Evolutionary conservation across 2,888 invertebrate genomes (phyloP), one percentile per base, ranked within the genome.

Genomic region (Myopa tessellatipennis): DNA sequence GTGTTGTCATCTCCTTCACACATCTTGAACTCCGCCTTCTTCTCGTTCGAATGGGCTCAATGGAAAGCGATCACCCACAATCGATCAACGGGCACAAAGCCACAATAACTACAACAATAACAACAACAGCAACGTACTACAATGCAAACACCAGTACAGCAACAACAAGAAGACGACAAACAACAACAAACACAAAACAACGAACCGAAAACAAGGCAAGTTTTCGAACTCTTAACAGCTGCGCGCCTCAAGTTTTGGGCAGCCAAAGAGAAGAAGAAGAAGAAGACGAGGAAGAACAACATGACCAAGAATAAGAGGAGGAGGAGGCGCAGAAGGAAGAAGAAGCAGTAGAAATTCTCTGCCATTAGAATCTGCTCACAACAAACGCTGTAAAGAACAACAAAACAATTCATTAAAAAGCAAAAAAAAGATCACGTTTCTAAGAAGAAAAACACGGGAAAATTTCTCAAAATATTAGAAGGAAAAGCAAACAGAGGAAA

Each of bases 401-500:
- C 68, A 38, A 77, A 67, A 45, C 36, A 36, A 72, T 65, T 67
- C 45, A 16, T 80, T 84, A 84, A 87, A 86, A 87, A 85, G 85
- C 85, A 87, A 85, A 87, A 87, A 55, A n/a, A 83, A 82, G 87
- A 87, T 87, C 87, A 87, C 87, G 87, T 87, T 87, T 81, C 76
- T 75, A 55, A 55, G 69, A 78, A 63, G 58, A 70, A 70, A 58
- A 18, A 60, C 34, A 40, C 50, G 52, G 45, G 8, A 60, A 74
- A 74, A 38, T 60, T 60, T 65, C 26, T 36, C 67, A 67, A 67
- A 67, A 63, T 63, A 63, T 34, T 63, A 26, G 63, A 7, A 36
- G 63, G 63, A 26, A 63, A 63, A 61, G 26, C 26, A 26, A 26
- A 26, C 26, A 2, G 26, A 26, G 26, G 26, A 26, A 26, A 26